A percentile compares a stretch with the other conserved stretches of the same genome.
These are phyloP conservation scores for Bucco capensis DNA, from an alignment of 2,113 vertebrate species.

Conservation along the genomic window DNA sequence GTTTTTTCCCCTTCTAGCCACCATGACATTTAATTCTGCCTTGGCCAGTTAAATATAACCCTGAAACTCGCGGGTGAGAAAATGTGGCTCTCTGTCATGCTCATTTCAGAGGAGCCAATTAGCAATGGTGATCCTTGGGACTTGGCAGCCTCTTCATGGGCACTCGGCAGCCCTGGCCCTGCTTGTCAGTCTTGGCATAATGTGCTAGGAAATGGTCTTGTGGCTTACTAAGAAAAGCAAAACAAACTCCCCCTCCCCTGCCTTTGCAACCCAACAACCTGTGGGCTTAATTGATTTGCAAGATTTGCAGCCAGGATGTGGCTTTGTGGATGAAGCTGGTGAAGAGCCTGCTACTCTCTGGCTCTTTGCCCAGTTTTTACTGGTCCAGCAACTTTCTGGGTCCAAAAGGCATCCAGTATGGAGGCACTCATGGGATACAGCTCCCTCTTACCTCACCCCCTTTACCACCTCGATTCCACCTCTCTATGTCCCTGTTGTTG, in stretches of 20 bases:
- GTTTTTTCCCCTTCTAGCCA: slow-evolving; percentile 57
- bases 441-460: background rate
- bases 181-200: slow-evolving; percentile 44
- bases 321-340: background rate
- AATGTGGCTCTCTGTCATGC: slow-evolving; percentile 59
- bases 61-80: slow-evolving; percentile 40
- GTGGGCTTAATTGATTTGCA: slow-evolving; percentile 53
- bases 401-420: background rate
- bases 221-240: slow-evolving; percentile 65
- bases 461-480: background rate
- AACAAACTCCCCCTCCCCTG: background rate
- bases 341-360: background rate
- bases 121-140: slow-evolving; percentile 56
- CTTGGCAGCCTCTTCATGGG: slow-evolving; percentile 48
- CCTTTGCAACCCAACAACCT: slow-evolving; percentile 51
- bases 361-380: background rate
- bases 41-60: slow-evolving; percentile 59
- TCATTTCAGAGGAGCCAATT: slow-evolving; percentile 56
- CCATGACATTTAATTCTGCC: slow-evolving; percentile 65
- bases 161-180: slow-evolving; percentile 27
- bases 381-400: background rate
- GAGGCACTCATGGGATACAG: background rate
- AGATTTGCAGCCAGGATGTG: slow-evolving; percentile 22
- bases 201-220: slow-evolving; percentile 51
- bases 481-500: background rate